Conservation (phyloP, 2,113 vertebrate genomes). For the Oryzias curvinotus region DNA sequence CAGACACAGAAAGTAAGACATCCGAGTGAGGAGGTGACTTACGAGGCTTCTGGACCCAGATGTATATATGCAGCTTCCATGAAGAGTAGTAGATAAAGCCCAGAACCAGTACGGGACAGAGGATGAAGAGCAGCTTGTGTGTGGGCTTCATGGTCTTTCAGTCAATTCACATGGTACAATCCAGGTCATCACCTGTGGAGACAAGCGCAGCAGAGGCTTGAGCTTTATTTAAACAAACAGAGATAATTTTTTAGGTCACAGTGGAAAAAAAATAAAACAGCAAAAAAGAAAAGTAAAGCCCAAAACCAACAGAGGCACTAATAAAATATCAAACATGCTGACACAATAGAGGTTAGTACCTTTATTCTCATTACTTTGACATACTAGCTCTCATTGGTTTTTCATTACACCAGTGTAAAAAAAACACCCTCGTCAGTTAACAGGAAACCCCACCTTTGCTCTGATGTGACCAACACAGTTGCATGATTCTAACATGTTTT, state of each 20-base stretch:
- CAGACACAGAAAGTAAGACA: slow-evolving; percentile 7
- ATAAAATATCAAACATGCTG: no score
- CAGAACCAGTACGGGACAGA: slow-evolving; percentile 93
- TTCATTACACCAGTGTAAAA: no score
- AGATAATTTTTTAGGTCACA: neutral
- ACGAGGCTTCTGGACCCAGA: slow-evolving; percentile 92
- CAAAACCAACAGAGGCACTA: no score
- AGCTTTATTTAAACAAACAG: neutral
- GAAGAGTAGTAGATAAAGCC: slow-evolving; percentile 96
- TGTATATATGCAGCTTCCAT: slow-evolving; percentile 88
- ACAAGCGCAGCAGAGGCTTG: neutral
- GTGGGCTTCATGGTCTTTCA: slow-evolving; percentile 89
- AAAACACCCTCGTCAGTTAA: no score
- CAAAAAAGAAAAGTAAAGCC: neutral
- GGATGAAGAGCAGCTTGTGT: slow-evolving; percentile 93
- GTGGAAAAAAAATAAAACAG: neutral
- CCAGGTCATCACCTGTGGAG: slow-evolving; percentile 82
- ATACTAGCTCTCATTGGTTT: no score
- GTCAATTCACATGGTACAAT: slow-evolving; percentile 86
- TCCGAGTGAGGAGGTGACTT: slow-evolving; percentile 74
- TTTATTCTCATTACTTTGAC: no score
- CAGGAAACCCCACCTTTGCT: no score
- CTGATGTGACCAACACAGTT: no score
- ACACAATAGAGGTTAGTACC: no score
- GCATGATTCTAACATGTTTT: no score